Percentiles rank a stretch among this genome's conserved stretches.
phyloP scores from a whole-genome alignment of 2,797 vertebrate species.

The Dendrocincla fuliginosa region DNA sequence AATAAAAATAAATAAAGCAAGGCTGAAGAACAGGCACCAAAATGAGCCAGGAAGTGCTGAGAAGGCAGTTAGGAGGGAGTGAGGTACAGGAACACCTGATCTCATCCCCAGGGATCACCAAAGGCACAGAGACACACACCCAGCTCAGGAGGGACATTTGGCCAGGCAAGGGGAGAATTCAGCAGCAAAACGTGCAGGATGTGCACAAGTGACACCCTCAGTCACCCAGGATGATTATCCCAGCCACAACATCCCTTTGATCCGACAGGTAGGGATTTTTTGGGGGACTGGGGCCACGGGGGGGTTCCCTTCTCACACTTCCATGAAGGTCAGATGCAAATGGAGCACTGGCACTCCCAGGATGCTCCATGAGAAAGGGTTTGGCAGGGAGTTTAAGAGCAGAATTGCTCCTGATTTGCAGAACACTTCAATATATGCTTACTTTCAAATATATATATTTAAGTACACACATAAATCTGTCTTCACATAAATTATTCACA shows the following conservation, averaged over 20 bases:
- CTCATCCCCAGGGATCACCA: background rate
- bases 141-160: background rate
- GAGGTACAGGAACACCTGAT: background rate
- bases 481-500: background rate
- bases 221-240: background rate
- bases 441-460: background rate
- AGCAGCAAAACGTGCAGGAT: rapidly evolving
- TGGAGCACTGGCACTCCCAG: background rate
- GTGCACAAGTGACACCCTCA: rapidly evolving
- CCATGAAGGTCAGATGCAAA: background rate
- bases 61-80: background rate
- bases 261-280: background rate
- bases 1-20: background rate
- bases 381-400: background rate
- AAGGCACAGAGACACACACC: background rate
- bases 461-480: background rate
- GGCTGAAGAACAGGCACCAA: background rate
- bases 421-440: background rate
- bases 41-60: background rate
- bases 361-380: rapidly evolving
- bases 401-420: background rate
- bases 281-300: rapidly evolving
- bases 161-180: background rate
- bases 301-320: background rate
- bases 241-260: background rate